Evolutionary conservation across 2,888 invertebrate genomes (phyloP).

Genomic region (Fragum sueziense): DNA sequence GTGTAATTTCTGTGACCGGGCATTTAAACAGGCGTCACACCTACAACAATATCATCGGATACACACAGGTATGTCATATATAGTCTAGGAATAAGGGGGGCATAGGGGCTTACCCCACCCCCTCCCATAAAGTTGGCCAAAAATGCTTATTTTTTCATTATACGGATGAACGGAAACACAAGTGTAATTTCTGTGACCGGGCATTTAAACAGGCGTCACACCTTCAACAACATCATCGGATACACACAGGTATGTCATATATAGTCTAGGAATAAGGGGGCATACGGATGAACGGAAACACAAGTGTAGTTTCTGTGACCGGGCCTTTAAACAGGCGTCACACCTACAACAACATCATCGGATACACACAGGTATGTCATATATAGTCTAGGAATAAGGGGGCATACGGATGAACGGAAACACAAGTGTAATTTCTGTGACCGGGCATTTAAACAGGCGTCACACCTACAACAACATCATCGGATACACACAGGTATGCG

Average conservation of each 20-base stretch:
- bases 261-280: too few species aligned
- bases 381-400: too few species aligned
- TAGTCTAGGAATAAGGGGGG: too few species aligned
- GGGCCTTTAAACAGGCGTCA: constrained; percentile 97
- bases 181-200: constrained; percentile 97
- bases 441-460: constrained; percentile 96
- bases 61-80: too few species aligned
- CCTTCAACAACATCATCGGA: constrained; percentile 97
- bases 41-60: constrained; percentile 98
- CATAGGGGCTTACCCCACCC: too few species aligned
- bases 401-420: constrained; percentile 99
- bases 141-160: too few species aligned
- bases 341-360: constrained; percentile 98
- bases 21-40: constrained; percentile 98
- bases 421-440: constrained; percentile 99
- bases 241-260: constrained; percentile 96
- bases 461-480: constrained; percentile 98
- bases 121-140: too few species aligned
- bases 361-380: too few species aligned
- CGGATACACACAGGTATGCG: constrained; percentile 96
- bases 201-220: constrained; percentile 98
- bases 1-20: constrained; percentile 97
- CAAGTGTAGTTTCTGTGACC: constrained; percentile 98
- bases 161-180: constrained; percentile 98
- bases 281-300: constrained; percentile 99